Base-by-base conservation (phyloP, 2,888 invertebrate species). In the Leucoptera coffeella region DNA sequence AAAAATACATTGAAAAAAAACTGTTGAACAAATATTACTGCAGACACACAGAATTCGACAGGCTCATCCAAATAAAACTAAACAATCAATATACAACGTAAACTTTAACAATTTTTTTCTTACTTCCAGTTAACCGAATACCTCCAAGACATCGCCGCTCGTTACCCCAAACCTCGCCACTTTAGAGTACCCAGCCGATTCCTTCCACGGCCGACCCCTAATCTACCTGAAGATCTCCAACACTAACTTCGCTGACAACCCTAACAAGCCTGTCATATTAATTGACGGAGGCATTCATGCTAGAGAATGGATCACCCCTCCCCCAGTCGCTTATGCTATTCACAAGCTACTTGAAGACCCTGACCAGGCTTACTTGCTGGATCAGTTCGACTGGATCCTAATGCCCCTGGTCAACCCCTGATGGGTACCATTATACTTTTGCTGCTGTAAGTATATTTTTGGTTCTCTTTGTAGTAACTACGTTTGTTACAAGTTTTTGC, bases 221-320 rank as follows among this genome's bases (percentile, higher is more conserved):
- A 64, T 62, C 25, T 71, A 73, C 29, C 41, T 80, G 14, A 80
- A 75, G 41, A 71, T 82, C 23, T 80, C 80, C 6, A 69, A 56
- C 25, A 62, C 73, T 10, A 61, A 62, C 30, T 58, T 56, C 23
- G 36, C 49, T 31, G 36, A 49, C 31, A 58, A 65, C 22, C 19
- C 27, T 0, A 47, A 41, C 10, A 77, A 77, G 29, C 79, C 79
- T 0, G 55, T 72, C 2, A 69, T 81, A 35, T 51, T 79, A 32
- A 60, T 80, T 12, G 80, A 80, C 32, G 78, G 65, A 23, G 76
- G 74, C 2, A 75, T 79, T 26, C 80, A 80, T 39, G 73, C 77
- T 1, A 73, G 84, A 25, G 85, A 85, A 53, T 85, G 85, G 85
- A 78, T 82, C 30, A 73, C 83, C 1, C 77, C 80, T 1, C 73